Conservation (phyloP, 2,113 vertebrate genomes). For the Mohoua ochrocephala region DNA sequence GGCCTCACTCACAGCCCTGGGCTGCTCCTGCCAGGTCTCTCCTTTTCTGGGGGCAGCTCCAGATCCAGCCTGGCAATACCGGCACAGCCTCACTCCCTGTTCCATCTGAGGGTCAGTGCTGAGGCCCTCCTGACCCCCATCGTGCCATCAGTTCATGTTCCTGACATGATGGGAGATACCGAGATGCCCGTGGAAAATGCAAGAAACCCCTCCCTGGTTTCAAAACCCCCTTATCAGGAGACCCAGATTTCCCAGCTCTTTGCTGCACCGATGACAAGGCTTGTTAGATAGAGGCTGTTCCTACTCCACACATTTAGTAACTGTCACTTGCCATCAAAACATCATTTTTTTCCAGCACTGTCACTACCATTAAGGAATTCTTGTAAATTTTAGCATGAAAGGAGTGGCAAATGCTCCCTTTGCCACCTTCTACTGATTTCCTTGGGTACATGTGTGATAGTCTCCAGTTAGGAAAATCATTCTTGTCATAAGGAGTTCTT, state of each 20-base stretch:
- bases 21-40: neutral
- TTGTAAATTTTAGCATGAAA: neutral
- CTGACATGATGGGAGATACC: neutral
- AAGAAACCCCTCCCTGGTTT: neutral
- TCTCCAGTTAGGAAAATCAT: neutral
- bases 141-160: fast-evolving
- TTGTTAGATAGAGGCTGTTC: neutral
- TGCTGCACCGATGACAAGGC: neutral
- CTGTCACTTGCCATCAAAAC: conserved; percentile 4
- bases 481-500: neutral
- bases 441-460: neutral
- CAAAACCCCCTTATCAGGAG: neutral
- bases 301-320: neutral
- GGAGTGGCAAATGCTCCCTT: neutral
- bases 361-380: neutral
- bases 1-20: neutral
- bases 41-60: neutral
- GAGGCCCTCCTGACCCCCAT: neutral
- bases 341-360: neutral
- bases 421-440: neutral
- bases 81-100: neutral
- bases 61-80: neutral
- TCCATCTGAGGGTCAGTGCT: neutral
- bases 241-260: neutral
- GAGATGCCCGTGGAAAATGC: neutral